Evolutionary conservation across 2,888 invertebrate genomes (phyloP).

Genomic region (Pterostichus niger): DNA sequence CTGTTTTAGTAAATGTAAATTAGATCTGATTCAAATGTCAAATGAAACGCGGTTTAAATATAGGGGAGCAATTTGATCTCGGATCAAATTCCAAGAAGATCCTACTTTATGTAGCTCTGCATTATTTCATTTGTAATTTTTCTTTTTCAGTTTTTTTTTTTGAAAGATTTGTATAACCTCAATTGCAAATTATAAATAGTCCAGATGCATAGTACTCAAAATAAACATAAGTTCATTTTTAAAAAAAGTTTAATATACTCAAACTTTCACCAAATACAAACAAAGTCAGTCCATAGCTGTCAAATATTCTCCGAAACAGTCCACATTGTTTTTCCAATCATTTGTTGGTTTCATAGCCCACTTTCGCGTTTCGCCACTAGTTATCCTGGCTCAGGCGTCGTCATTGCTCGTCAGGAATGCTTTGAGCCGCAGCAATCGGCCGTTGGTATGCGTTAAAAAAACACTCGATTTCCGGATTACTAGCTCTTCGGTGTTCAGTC

Average conservation of each 20-base stretch:
- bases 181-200: conserved; percentile 9
- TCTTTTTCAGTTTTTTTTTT: no score
- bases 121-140: no score
- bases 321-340: conserved; percentile 56
- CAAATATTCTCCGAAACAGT: conserved; percentile 7
- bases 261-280: conserved; percentile 4
- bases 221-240: neutral
- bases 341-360: conserved; percentile 54
- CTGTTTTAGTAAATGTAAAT: no score
- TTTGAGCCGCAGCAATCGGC: conserved; percentile 60
- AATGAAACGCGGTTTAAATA: no score
- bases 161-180: neutral
- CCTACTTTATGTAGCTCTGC: no score
- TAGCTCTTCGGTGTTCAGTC: conserved; percentile 41
- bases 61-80: no score
- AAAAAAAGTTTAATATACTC: neutral
- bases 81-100: no score
- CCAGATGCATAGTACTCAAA: neutral
- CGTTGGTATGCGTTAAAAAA: conserved; percentile 62
- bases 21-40: no score
- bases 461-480: conserved; percentile 64
- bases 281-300: conserved; percentile 40
- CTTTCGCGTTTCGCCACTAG: conserved; percentile 24
- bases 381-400: conserved; percentile 36
- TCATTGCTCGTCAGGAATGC: conserved; percentile 58